These are phyloP conservation scores for Melikaiella ostensackeni DNA, from an alignment of 2,888 invertebrate genomes.

Conservation along the genomic window DNA sequence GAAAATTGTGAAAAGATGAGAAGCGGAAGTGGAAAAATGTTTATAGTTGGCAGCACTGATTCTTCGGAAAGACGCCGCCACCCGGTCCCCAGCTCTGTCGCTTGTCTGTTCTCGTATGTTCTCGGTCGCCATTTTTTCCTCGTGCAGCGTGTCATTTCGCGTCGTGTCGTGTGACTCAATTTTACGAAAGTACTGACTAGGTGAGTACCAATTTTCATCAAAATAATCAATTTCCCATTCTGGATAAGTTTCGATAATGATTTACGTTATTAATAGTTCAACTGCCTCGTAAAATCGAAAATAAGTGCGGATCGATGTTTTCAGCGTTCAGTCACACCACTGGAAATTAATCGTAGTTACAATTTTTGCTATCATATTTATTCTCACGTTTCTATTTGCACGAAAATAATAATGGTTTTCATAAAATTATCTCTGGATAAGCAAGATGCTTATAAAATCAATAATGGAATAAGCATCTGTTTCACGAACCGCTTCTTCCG, in stretches of 20 bases:
- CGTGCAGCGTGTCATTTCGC: constrained; percentile 65
- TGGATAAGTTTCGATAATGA: not conserved
- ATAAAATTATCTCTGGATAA: not conserved
- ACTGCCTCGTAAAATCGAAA: not conserved
- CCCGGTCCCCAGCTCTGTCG: not conserved
- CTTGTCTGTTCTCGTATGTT: not conserved
- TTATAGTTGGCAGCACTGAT: not conserved
- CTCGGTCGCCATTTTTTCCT: constrained; percentile 68
- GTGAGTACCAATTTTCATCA: constrained; percentile 59
- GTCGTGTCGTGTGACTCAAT: constrained; percentile 64
- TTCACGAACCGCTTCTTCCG: not conserved
- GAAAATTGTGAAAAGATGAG: too few relatives aligned
- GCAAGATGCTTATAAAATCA: constrained; percentile 2
- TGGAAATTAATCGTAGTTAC: constrained; percentile 31
- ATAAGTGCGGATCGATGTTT: constrained; percentile 38
- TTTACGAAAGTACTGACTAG: constrained; percentile 69
- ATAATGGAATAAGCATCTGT: constrained; percentile 1
- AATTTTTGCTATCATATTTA: not conserved
- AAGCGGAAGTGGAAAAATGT: not conserved
- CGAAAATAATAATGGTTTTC: not conserved
- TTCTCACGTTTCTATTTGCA: not conserved
- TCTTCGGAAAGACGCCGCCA: not conserved
- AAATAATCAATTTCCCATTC: not conserved
- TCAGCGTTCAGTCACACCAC: constrained; percentile 53
- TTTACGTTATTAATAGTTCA: not conserved